Conservation (phyloP, 2,888 invertebrate species). For the Eristalis arbustorum region DNA sequence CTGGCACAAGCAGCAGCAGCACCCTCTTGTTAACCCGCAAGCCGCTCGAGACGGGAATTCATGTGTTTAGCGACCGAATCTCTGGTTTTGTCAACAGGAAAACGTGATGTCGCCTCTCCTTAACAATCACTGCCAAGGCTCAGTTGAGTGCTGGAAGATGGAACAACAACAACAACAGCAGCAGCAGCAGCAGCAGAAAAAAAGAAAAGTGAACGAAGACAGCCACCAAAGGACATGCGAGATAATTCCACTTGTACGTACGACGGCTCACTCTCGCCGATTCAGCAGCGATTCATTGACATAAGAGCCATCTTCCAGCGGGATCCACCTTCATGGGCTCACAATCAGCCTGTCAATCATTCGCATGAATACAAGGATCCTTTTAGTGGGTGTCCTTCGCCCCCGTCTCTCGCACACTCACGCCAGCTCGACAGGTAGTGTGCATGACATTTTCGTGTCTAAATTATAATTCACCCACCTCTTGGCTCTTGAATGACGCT, state of each 20-base stretch:
- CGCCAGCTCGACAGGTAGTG: conserved; percentile 42
- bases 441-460: conserved; percentile 66
- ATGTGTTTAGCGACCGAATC: conserved; percentile 25
- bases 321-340: conserved; percentile 52
- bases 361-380: conserved; percentile 61
- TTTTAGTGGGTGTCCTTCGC: conserved; percentile 39
- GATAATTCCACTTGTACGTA: conserved; percentile 55
- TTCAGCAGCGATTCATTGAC: conserved; percentile 56
- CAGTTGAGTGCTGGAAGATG: conserved; percentile 8
- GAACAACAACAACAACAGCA: conserved; percentile 5
- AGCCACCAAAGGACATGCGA: conserved; percentile 8
- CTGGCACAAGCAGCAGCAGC: too few relatives aligned
- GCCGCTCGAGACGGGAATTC: conserved; percentile 3
- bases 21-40: background rate
- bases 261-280: conserved; percentile 19
- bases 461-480: conserved; percentile 57
- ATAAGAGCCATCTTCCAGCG: conserved; percentile 58
- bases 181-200: too few relatives aligned
- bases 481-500: conserved; percentile 36
- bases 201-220: background rate
- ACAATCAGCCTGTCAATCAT: conserved; percentile 69
- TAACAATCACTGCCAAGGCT: conserved; percentile 38
- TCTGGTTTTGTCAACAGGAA: conserved; percentile 66
- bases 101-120: conserved; percentile 56
- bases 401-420: background rate